These are phyloP conservation scores for Glossophaga mutica DNA, from an alignment of 2,797 vertebrate species.

Conservation along the genomic window DNA sequence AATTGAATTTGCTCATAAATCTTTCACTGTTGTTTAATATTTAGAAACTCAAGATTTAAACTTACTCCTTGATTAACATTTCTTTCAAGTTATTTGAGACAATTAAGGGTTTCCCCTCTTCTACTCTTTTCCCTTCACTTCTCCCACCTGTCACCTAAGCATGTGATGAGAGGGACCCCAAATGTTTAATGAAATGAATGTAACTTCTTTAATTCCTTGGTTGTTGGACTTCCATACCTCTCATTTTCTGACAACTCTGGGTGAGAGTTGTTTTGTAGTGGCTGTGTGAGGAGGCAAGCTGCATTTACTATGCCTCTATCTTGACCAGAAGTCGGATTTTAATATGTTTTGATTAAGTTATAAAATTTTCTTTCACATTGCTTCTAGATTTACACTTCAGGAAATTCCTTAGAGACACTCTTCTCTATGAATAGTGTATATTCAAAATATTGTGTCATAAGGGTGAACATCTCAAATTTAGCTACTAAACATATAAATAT, in stretches of 20 bases:
- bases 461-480: conserved; percentile 1
- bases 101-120: neutral
- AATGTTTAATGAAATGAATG: too few species aligned
- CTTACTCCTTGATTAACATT: neutral
- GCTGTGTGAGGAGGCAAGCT: neutral
- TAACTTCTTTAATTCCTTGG: neutral
- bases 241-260: neutral
- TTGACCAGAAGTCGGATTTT: neutral
- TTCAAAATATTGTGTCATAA: conserved; percentile 42
- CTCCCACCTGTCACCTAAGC: neutral
- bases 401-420: conserved; percentile 30
- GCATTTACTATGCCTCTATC: neutral
- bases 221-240: neutral
- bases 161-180: too few species aligned
- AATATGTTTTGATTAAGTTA: conserved; percentile 37
- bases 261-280: neutral
- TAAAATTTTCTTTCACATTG: conserved; percentile 22
- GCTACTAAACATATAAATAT: conserved; percentile 41
- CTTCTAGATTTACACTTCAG: conserved; percentile 5
- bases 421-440: neutral
- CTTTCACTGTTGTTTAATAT: neutral
- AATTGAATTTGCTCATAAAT: neutral
- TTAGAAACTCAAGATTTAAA: conserved; percentile 17
- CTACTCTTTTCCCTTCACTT: neutral
- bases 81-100: neutral